Evolutionary conservation across 2,113 vertebrate genomes (phyloP).

Genomic region (Poicephalus gulielmi): DNA sequence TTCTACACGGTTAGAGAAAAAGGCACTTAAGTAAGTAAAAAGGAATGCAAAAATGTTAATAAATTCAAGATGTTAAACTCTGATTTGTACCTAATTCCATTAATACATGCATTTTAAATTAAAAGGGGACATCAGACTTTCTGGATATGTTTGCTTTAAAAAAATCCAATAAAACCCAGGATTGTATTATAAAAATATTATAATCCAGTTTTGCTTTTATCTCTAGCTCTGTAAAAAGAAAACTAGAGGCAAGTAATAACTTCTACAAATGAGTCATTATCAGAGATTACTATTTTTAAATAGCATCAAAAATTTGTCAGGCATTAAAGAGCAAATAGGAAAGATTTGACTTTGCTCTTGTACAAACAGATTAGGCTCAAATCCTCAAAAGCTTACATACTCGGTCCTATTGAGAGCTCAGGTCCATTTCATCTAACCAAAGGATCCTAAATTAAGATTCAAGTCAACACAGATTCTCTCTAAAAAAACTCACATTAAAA

Average conservation of each 20-base stretch:
- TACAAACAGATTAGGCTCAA: not conserved
- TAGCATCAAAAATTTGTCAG: not conserved
- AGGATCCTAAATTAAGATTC: not conserved
- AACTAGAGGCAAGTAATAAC: not conserved
- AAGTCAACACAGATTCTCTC: not conserved
- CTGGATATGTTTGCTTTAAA: not conserved
- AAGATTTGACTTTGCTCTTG: not conserved
- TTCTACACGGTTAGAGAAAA: not conserved
- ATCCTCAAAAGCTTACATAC: not conserved
- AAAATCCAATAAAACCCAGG: not conserved
- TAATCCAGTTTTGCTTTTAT: not conserved
- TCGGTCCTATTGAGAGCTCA: not conserved
- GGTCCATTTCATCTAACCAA: not conserved
- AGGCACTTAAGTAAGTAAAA: slow-evolving; percentile 37
- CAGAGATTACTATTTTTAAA: not conserved
- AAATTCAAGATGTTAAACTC: slow-evolving; percentile 40
- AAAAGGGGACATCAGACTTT: not conserved
- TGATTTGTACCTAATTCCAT: slow-evolving; percentile 43
- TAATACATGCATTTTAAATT: slow-evolving; percentile 25
- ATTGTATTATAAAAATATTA: not conserved
- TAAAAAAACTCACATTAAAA: not conserved
- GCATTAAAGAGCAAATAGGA: not conserved
- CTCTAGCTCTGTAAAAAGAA: not conserved
- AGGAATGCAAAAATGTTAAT: slow-evolving; percentile 54
- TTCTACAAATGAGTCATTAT: not conserved